Percentiles rank a stretch among this genome's conserved stretches.
phyloP scores from a whole-genome alignment of 2,113 vertebrate species.

The Irena cyanogastra region DNA sequence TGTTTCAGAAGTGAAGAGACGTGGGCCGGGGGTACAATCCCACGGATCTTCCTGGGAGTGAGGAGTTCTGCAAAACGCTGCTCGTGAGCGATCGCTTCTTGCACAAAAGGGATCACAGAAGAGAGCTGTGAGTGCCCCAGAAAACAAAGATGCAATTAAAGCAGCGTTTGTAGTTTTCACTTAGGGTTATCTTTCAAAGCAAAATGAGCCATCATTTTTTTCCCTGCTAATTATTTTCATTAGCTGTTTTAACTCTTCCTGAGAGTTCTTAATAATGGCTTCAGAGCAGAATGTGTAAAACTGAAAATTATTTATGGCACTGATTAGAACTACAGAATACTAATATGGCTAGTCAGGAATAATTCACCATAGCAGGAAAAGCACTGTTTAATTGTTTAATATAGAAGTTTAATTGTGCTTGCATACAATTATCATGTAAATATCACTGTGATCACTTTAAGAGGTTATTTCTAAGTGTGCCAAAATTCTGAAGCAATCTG shows the following conservation, averaged over 20 bases:
- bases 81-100: rapidly evolving
- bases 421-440: conserved; percentile 39
- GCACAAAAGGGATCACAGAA: not conserved
- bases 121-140: not conserved
- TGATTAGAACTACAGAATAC: conserved; percentile 2
- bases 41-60: rapidly evolving
- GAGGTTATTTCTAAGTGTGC: conserved; percentile 38
- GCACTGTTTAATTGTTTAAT: conserved; percentile 41
- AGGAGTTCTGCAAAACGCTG: not conserved
- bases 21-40: rapidly evolving
- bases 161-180: not conserved
- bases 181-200: not conserved
- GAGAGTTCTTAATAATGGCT: conserved; percentile 12
- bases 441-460: conserved; percentile 21
- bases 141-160: conserved; percentile 50
- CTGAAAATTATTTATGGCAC: conserved; percentile 43
- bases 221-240: conserved; percentile 28
- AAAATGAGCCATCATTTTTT: not conserved
- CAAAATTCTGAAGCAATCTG: conserved; percentile 33
- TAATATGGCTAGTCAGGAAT: not conserved
- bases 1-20: rapidly evolving
- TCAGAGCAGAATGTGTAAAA: conserved; percentile 13
- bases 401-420: conserved; percentile 13
- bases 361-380: conserved; percentile 38
- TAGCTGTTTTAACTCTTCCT: conserved; percentile 38